Conservation (phyloP, 1,140 invertebrate species). For the Ceratoteleas bidentatus region DNA sequence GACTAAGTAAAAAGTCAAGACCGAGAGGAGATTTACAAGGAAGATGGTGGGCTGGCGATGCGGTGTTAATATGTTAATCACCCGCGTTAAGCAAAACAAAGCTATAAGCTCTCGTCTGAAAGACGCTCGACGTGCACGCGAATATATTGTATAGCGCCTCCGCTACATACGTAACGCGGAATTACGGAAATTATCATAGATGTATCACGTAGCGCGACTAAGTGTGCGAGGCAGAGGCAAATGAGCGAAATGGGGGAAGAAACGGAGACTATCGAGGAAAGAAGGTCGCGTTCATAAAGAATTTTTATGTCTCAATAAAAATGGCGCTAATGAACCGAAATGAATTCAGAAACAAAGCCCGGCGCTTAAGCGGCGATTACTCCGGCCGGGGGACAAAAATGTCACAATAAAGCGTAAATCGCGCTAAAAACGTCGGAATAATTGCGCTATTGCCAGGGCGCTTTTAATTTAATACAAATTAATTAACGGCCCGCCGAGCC, state of each 20-base stretch:
- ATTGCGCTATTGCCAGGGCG: constrained; percentile 37
- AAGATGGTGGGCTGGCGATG: constrained; percentile 50
- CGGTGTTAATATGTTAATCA: constrained; percentile 68
- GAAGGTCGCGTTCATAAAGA: constrained; percentile 27
- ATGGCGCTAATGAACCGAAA: constrained; percentile 55
- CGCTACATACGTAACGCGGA: constrained; percentile 54
- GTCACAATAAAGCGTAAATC: constrained; percentile 52
- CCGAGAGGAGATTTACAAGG: constrained; percentile 52
- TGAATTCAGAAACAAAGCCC: constrained; percentile 41
- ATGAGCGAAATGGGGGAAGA: background rate
- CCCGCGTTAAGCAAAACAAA: constrained; percentile 62
- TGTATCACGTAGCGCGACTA: constrained; percentile 45
- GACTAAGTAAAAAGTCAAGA: constrained; percentile 52
- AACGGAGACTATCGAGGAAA: background rate
- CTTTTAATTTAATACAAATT: constrained; percentile 64
- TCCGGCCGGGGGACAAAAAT: constrained; percentile 39
- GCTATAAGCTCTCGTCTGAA: constrained; percentile 64
- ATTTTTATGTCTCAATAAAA: constrained; percentile 60
- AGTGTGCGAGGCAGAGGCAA: constrained; percentile 5
- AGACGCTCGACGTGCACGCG: constrained; percentile 65
- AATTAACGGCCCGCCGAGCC: constrained; percentile 42
- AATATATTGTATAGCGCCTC: constrained; percentile 60
- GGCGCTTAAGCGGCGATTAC: constrained; percentile 42
- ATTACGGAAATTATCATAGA: constrained; percentile 65
- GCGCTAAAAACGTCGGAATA: constrained; percentile 45